A percentile compares a stretch with the other conserved stretches of the same genome.
phyloP scores from a whole-genome alignment of 1,140 invertebrate species.

The Archegozetes longisetosus region DNA sequence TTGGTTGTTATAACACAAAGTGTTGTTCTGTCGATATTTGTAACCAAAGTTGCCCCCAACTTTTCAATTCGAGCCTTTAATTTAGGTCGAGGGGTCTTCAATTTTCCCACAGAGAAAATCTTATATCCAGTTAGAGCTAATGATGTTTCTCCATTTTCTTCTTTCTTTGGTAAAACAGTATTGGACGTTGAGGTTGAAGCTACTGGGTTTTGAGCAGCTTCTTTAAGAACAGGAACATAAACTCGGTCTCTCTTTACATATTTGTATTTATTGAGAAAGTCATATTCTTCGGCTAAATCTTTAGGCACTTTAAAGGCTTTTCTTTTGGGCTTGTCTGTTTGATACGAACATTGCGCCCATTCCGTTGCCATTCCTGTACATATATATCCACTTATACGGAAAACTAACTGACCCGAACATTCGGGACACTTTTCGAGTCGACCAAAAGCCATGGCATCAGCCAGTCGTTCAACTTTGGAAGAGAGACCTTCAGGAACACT shows the following conservation, averaged over 20 bases:
- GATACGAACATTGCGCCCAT: constrained; percentile 71
- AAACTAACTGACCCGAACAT: constrained; percentile 55
- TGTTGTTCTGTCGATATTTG: constrained; percentile 44
- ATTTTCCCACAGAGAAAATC: constrained; percentile 56
- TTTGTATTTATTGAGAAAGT: constrained; percentile 39
- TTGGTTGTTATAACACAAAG: constrained; percentile 58
- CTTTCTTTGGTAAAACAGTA: not conserved
- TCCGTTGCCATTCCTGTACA: constrained; percentile 68
- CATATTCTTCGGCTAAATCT: constrained; percentile 40
- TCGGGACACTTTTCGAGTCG: constrained; percentile 54
- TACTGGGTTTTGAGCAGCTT: not conserved
- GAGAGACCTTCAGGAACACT: constrained; percentile 40
- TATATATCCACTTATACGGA: constrained; percentile 54
- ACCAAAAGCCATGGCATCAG: constrained; percentile 78
- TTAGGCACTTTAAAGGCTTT: constrained; percentile 53
- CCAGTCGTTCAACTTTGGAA: constrained; percentile 45
- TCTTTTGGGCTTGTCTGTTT: constrained; percentile 52
- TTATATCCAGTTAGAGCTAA: constrained; percentile 48
- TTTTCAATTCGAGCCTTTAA: constrained; percentile 13
- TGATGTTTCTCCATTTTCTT: not conserved
- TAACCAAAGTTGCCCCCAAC: constrained; percentile 54
- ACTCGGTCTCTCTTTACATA: not conserved
- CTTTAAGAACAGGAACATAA: not conserved
- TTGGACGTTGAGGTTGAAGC: not conserved
- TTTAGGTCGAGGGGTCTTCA: constrained; percentile 27